These are phyloP conservation scores for Aporrectodea caliginosa DNA, from an alignment of 1,140 invertebrate genomes.

Conservation along the genomic window DNA sequence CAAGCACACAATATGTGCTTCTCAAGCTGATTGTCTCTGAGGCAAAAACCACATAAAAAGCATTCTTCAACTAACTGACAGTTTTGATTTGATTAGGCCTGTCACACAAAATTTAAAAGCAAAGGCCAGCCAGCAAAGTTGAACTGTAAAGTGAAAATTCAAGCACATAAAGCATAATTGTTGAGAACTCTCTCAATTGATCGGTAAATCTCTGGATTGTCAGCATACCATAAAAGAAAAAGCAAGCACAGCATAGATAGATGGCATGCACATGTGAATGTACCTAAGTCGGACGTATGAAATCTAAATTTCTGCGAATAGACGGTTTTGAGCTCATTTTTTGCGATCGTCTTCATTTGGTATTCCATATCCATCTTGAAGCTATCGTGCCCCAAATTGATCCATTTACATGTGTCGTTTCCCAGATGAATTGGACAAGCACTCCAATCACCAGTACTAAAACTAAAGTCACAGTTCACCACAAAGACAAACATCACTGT, in stretches of 20 bases:
- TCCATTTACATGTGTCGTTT: background rate
- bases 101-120: too few relatives aligned
- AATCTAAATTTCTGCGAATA: background rate
- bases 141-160: too few relatives aligned
- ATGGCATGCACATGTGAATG: background rate
- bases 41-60: too few relatives aligned
- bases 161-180: too few relatives aligned
- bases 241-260: background rate
- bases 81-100: too few relatives aligned
- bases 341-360: background rate
- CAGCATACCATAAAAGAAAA: background rate
- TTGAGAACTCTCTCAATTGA: too few relatives aligned
- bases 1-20: too few relatives aligned
- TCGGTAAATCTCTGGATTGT: background rate
- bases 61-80: too few relatives aligned
- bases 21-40: too few relatives aligned
- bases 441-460: background rate
- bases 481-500: background rate
- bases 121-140: too few relatives aligned
- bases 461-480: background rate
- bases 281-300: background rate
- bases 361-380: background rate
- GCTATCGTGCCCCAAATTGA: background rate
- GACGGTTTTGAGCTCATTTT: background rate
- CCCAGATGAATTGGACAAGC: background rate